Evolutionary conservation across 2,797 vertebrate genomes (phyloP).

Genomic region (Myripristis jacobus): DNA sequence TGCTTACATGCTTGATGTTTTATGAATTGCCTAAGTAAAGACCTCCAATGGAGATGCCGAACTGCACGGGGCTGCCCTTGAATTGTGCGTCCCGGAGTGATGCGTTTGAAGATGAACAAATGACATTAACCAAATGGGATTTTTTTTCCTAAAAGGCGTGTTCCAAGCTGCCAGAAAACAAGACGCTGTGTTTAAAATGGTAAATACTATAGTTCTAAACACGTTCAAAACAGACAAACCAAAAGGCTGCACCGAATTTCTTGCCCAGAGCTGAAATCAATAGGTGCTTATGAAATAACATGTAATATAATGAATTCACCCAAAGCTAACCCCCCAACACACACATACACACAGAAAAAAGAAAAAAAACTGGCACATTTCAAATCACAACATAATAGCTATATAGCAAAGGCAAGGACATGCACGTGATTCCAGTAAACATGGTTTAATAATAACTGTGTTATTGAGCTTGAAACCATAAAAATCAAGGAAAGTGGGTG

Average conservation of each 20-base stretch:
- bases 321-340: no score
- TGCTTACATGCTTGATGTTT: slow-evolving; percentile 65
- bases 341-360: no score
- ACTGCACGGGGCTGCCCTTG: slow-evolving; percentile 29
- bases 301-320: slow-evolving; percentile 61
- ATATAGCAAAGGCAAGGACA: slow-evolving; percentile 41
- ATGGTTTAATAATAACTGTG: slow-evolving; percentile 74
- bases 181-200: not conserved
- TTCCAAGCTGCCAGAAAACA: not conserved
- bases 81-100: slow-evolving; percentile 44
- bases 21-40: slow-evolving; percentile 60
- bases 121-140: slow-evolving; percentile 29
- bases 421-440: slow-evolving; percentile 63
- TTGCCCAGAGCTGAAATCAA: slow-evolving; percentile 57
- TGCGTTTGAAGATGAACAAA: slow-evolving; percentile 30
- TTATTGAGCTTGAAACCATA: slow-evolving; percentile 74
- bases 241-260: slow-evolving; percentile 27
- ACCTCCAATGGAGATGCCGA: slow-evolving; percentile 55
- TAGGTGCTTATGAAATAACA: slow-evolving; percentile 70
- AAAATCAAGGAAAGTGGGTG: slow-evolving; percentile 57
- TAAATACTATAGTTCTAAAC: not conserved
- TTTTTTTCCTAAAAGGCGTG: slow-evolving; percentile 18
- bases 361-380: slow-evolving; percentile 19
- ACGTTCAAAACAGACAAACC: slow-evolving; percentile 11
- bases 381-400: slow-evolving; percentile 37